phyloP scores from a whole-genome alignment of 2,113 vertebrate genomes.

The Felis chaus region DNA sequence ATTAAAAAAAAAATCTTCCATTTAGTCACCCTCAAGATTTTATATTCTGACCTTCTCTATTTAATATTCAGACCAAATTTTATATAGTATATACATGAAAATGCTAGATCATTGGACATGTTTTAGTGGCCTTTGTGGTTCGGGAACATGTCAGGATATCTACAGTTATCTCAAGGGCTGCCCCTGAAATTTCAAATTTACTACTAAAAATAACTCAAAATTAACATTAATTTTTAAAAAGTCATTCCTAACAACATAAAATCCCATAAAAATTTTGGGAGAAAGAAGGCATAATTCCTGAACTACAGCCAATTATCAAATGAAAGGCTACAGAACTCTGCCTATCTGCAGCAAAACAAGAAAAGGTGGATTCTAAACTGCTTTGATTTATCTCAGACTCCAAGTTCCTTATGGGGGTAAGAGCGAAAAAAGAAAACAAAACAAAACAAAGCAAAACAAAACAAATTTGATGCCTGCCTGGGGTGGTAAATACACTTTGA shows the following conservation, averaged over 20 bases:
- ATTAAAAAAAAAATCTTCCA: neutral
- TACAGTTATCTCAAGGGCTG: neutral
- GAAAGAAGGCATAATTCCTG: neutral
- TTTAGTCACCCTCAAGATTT: neutral
- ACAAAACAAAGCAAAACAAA: too few species aligned
- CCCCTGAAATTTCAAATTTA: slow-evolving; percentile 34
- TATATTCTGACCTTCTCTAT: slow-evolving; percentile 21
- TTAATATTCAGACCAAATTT: neutral
- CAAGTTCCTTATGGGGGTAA: neutral
- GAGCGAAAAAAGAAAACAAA: neutral
- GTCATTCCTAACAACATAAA: neutral
- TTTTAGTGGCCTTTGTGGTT: neutral
- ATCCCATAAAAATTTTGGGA: neutral
- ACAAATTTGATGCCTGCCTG: neutral
- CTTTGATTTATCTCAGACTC: slow-evolving; percentile 12
- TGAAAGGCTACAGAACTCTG: neutral
- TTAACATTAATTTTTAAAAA: neutral
- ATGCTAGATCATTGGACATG: neutral
- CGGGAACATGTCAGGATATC: neutral
- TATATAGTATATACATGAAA: slow-evolving; percentile 17
- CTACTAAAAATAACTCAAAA: slow-evolving; percentile 39
- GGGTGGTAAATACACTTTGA: neutral
- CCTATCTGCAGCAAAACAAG: neutral
- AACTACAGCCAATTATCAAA: slow-evolving; percentile 3
- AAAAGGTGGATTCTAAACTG: neutral